Evolutionary conservation across 2,113 vertebrate genomes (phyloP).

Genomic region (Megaptera novaeangliae): DNA sequence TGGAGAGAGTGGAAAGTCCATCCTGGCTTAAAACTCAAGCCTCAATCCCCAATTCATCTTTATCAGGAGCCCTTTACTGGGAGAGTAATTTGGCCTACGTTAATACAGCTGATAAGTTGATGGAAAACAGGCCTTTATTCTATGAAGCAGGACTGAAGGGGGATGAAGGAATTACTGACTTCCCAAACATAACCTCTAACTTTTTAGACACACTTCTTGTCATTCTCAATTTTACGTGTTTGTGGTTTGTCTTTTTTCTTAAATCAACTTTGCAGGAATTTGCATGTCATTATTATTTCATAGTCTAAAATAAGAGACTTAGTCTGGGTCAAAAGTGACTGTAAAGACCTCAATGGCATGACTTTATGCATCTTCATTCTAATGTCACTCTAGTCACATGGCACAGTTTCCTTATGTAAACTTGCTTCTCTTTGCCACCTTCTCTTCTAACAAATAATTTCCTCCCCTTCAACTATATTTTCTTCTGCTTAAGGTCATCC

Average conservation of each 20-base stretch:
- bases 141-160: not conserved
- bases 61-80: not conserved
- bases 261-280: not conserved
- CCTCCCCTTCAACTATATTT: not conserved
- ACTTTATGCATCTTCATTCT: not conserved
- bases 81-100: not conserved
- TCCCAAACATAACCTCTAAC: not conserved
- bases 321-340: not conserved
- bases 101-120: not conserved
- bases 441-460: not conserved
- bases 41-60: not conserved
- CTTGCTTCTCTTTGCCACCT: not conserved
- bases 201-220: not conserved
- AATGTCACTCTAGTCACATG: not conserved
- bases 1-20: not conserved
- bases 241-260: not conserved
- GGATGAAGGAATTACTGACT: not conserved
- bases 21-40: not conserved
- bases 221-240: not conserved
- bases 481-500: not conserved
- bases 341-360: not conserved
- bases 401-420: not conserved
- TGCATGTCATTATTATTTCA: not conserved
- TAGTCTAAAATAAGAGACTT: not conserved
- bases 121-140: not conserved